phyloP scores from a whole-genome alignment of 2,113 vertebrate species.

The Ardeotis arabs region DNA sequence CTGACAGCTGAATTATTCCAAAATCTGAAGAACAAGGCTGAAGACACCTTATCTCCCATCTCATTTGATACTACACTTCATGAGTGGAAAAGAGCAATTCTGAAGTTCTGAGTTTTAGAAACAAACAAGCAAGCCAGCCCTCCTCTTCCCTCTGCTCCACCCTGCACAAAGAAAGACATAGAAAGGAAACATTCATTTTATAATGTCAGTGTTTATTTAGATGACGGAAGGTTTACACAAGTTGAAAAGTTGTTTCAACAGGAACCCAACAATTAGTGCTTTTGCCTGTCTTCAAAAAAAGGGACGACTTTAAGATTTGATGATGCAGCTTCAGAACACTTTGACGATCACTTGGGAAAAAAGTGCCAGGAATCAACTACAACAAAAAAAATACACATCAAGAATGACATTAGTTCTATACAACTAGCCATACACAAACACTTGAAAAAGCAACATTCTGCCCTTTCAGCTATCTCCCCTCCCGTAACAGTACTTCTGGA shows the following conservation, averaged over 20 bases:
- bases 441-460: not conserved
- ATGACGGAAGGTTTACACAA: conserved; percentile 16
- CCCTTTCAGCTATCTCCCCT: not conserved
- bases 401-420: not conserved
- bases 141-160: conserved; percentile 9
- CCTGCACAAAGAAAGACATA: not conserved
- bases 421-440: not conserved
- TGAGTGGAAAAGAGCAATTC: not conserved
- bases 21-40: not conserved
- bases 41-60: not conserved
- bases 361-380: conserved; percentile 73
- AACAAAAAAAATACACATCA: not conserved
- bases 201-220: conserved; percentile 69
- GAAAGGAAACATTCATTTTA: conserved; percentile 26
- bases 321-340: not conserved
- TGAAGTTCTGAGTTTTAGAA: not conserved
- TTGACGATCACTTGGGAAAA: conserved; percentile 40
- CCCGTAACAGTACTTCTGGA: not conserved
- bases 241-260: not conserved
- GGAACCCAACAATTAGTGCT: not conserved
- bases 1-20: not conserved
- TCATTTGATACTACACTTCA: not conserved
- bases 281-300: conserved; percentile 9
- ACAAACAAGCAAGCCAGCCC: not conserved
- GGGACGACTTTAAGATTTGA: not conserved